These are phyloP conservation scores for Chironomus tentans DNA, from an alignment of 2,888 invertebrate genomes.

Conservation along the genomic window DNA sequence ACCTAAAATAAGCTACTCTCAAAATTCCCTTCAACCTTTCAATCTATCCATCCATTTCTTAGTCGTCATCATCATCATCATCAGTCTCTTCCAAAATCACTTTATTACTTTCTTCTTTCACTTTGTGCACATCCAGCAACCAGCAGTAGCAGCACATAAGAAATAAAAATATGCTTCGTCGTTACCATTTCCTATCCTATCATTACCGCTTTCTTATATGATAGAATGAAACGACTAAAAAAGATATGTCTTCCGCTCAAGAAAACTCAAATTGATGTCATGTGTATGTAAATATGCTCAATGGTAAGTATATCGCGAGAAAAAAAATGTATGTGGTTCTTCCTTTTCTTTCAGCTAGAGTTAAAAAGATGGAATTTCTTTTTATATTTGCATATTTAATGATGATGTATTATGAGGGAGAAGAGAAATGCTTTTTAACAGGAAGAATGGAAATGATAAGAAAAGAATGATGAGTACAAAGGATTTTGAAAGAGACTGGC, in stretches of 20 bases:
- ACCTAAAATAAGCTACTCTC: not conserved
- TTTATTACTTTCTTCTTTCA: not conserved
- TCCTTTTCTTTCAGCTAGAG: too few species aligned
- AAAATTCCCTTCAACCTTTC: conserved; percentile 9
- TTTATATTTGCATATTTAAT: not conserved
- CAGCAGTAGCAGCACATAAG: not conserved
- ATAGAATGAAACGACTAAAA: not conserved
- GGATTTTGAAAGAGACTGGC: too few species aligned
- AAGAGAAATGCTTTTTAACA: not conserved
- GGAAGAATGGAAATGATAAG: too few species aligned
- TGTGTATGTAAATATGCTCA: not conserved
- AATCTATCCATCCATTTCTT: not conserved
- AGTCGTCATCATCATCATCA: conserved; percentile 13
- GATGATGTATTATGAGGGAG: not conserved
- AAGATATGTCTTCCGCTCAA: conserved; percentile 5
- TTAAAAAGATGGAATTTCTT: too few species aligned
- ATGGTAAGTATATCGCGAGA: not conserved
- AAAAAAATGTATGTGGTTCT: not conserved
- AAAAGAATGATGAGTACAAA: too few species aligned
- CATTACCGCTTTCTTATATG: conserved; percentile 15
- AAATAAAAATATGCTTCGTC: conserved; percentile 1
- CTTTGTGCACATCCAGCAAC: not conserved
- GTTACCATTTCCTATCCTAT: conserved; percentile 17
- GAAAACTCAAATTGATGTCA: not conserved
- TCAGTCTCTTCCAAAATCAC: conserved; percentile 10